Conservation (phyloP, 1,140 invertebrate genomes). For the Sycophila sp. region DNA sequence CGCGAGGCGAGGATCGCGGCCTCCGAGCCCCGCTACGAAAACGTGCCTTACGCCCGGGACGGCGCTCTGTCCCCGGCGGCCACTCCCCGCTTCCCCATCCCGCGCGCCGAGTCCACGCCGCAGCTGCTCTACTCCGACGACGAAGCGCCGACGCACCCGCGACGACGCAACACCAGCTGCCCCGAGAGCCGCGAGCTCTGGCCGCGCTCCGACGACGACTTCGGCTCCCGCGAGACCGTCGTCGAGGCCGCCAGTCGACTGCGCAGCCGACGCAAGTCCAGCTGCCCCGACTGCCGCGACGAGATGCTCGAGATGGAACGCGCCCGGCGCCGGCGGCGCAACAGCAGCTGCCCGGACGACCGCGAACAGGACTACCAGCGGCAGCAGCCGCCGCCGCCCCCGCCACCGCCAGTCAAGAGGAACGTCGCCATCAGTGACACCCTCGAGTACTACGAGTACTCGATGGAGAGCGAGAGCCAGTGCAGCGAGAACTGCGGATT, state of each 20-base stretch:
- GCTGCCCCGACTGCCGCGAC: slow-evolving; percentile 53
- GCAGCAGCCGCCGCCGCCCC: slow-evolving; percentile 39
- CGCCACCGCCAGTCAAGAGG: slow-evolving; percentile 58
- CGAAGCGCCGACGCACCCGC: slow-evolving; percentile 41
- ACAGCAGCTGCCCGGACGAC: slow-evolving; percentile 61
- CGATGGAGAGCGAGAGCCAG: slow-evolving; percentile 66
- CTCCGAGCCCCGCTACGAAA: slow-evolving; percentile 38
- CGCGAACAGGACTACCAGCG: slow-evolving; percentile 45
- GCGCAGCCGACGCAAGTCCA: slow-evolving; percentile 46
- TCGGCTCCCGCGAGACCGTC: slow-evolving; percentile 56
- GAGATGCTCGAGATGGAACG: slow-evolving; percentile 39
- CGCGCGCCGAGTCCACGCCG: slow-evolving; percentile 58
- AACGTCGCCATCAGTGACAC: slow-evolving; percentile 66
- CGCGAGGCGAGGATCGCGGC: slow-evolving; percentile 15
- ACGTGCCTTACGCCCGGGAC: slow-evolving; percentile 44
- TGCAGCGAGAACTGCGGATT: slow-evolving; percentile 68
- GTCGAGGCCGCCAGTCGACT: neutral
- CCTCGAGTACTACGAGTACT: slow-evolving; percentile 66
- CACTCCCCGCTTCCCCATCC: slow-evolving; percentile 40
- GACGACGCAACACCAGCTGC: slow-evolving; percentile 57
- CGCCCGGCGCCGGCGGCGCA: slow-evolving; percentile 42
- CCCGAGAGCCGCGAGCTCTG: slow-evolving; percentile 50
- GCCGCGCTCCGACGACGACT: slow-evolving; percentile 59
- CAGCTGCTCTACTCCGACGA: slow-evolving; percentile 54
- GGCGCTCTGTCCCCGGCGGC: neutral